phyloP scores from a whole-genome alignment of 2,888 invertebrate genomes.

The Clostera curtula region DNA sequence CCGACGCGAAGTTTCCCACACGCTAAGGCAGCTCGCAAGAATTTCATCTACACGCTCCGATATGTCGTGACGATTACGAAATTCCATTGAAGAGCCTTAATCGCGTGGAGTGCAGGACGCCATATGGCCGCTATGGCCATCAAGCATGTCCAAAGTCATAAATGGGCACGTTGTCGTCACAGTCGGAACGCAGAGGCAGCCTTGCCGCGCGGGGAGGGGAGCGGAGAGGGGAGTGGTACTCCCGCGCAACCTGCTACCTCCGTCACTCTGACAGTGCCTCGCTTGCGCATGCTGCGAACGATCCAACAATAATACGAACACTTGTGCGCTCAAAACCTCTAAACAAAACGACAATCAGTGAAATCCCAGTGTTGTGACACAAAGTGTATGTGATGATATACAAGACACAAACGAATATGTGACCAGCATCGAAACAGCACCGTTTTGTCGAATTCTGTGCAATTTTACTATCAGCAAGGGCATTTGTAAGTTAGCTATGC shows the following conservation, averaged over 20 bases:
- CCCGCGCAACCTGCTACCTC: conserved; percentile 62
- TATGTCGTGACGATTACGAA: conserved; percentile 47
- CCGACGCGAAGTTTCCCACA: too few relatives aligned
- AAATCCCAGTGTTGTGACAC: conserved; percentile 39
- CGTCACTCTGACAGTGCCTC: conserved; percentile 53
- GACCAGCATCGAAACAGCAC: conserved; percentile 29
- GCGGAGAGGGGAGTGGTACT: conserved; percentile 33
- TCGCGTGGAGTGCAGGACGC: conserved; percentile 46
- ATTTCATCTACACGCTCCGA: conserved; percentile 42
- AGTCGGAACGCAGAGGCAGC: conserved; percentile 59
- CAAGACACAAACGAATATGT: conserved; percentile 34
- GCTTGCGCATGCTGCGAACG: conserved; percentile 46
- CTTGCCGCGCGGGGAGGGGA: conserved; percentile 31
- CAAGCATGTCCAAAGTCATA: conserved; percentile 71
- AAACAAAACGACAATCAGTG: conserved; percentile 35
- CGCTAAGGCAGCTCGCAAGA: conserved; percentile 39
- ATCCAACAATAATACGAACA: conserved; percentile 22
- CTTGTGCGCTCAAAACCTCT: conserved; percentile 24
- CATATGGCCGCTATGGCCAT: conserved; percentile 66
- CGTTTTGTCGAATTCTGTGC: conserved; percentile 22
- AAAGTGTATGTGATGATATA: conserved; percentile 41
- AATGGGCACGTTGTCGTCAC: conserved; percentile 72
- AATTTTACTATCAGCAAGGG: conserved; percentile 36
- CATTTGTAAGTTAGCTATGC: conserved; percentile 36
- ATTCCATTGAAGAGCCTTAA: conserved; percentile 52